phyloP scores from a whole-genome alignment of 2,888 invertebrate species.

The Chrysolina haemoptera region DNA sequence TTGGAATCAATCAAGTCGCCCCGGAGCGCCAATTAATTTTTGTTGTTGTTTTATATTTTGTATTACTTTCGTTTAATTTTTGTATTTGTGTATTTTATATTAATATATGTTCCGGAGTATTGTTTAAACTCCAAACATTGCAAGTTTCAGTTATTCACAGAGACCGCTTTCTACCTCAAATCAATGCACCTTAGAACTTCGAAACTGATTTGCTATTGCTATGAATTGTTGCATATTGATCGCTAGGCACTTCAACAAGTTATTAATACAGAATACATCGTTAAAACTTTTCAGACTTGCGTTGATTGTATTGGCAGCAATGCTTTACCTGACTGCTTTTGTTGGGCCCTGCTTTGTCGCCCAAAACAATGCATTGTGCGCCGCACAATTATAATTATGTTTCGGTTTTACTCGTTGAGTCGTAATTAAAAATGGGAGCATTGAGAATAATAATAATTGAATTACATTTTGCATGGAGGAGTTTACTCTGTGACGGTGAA shows the following conservation, averaged over 20 bases:
- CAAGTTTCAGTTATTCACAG: neutral
- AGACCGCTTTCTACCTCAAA: conserved; percentile 21
- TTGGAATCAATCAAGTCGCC: no score
- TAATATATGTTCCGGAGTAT: no score
- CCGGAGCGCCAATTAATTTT: no score
- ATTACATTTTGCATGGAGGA: conserved; percentile 36
- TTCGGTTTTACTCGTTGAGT: conserved; percentile 67
- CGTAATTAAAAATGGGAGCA: conserved; percentile 66
- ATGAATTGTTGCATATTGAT: conserved; percentile 66
- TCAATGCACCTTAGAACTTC: conserved; percentile 24
- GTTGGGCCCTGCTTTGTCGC: conserved; percentile 65
- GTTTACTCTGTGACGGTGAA: neutral
- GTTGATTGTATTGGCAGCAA: conserved; percentile 67
- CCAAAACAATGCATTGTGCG: conserved; percentile 67
- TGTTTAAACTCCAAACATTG: no score
- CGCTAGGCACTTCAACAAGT: conserved; percentile 67
- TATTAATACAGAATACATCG: conserved; percentile 70
- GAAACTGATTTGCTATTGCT: conserved; percentile 55
- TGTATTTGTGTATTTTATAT: no score
- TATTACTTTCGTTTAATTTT: no score
- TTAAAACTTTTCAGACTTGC: conserved; percentile 71
- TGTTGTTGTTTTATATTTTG: no score
- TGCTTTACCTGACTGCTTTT: conserved; percentile 68
- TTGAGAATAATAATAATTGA: conserved; percentile 52
- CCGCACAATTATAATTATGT: conserved; percentile 69